These are phyloP conservation scores for Brachyalestes nurse DNA, from an alignment of 2,797 vertebrate species.

Conservation along the genomic window DNA sequence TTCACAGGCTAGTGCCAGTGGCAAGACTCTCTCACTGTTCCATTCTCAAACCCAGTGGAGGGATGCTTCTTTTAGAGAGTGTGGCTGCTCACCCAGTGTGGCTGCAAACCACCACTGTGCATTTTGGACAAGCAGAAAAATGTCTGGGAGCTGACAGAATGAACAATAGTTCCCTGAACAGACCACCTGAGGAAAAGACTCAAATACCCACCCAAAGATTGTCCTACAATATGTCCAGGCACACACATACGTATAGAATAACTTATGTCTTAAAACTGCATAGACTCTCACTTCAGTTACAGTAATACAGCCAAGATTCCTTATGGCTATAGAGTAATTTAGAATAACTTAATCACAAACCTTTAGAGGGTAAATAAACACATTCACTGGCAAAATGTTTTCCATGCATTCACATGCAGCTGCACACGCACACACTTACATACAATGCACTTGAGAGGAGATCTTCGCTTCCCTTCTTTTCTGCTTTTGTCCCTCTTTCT, in stretches of 20 bases:
- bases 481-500: conserved; percentile 41
- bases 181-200: conserved; percentile 13
- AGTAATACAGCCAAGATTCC: background rate
- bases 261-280: background rate
- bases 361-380: background rate
- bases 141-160: conserved; percentile 30
- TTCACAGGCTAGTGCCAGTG: conserved; percentile 29
- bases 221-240: conserved; percentile 1
- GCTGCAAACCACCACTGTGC: conserved; percentile 18
- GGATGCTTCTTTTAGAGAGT: conserved; percentile 30
- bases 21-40: conserved; percentile 26
- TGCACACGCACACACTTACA: conserved; percentile 31
- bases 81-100: conserved; percentile 4
- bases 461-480: conserved; percentile 47
- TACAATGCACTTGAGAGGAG: conserved; percentile 24
- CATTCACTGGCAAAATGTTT: background rate
- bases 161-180: conserved; percentile 32
- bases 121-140: conserved; percentile 36
- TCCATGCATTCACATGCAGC: conserved; percentile 20
- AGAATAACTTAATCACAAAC: background rate
- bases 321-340: no score
- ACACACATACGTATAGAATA: conserved; percentile 8
- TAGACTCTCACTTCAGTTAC: background rate
- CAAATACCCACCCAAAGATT: conserved; percentile 7
- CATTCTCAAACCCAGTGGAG: conserved; percentile 12